These are phyloP conservation scores for Ascaphus truei DNA, from an alignment of 2,113 vertebrate genomes.

Conservation along the genomic window DNA sequence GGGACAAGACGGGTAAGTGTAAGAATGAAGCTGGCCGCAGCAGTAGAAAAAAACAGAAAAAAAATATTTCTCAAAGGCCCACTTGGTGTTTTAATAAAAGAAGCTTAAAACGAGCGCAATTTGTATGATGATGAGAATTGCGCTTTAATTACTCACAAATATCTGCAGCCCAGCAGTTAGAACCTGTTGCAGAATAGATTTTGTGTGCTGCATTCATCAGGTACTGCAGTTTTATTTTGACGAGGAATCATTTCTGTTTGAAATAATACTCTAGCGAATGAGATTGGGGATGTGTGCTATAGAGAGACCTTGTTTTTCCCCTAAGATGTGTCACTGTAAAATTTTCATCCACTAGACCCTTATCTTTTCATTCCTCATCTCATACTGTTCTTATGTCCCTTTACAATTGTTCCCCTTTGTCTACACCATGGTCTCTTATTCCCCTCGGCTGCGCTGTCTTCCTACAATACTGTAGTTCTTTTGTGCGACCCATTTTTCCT, in stretches of 20 bases:
- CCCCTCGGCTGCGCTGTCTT: background rate
- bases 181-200: too few relatives aligned
- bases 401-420: conserved; percentile 14
- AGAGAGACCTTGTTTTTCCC: background rate
- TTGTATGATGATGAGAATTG: too few relatives aligned
- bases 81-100: too few relatives aligned
- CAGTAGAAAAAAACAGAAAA: too few relatives aligned
- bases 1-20: too few relatives aligned
- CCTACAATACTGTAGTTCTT: conserved; percentile 1
- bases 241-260: conserved; percentile 5
- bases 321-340: conserved; percentile 18
- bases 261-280: conserved; percentile 10
- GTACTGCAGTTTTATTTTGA: background rate
- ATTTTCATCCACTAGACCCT: conserved; percentile 8
- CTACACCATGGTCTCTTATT: background rate
- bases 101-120: too few relatives aligned
- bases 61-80: too few relatives aligned
- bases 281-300: conserved; percentile 7
- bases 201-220: background rate
- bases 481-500: background rate
- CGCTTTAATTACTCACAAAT: too few relatives aligned
- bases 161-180: background rate
- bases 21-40: too few relatives aligned
- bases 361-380: background rate
- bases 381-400: conserved; percentile 1